These are phyloP conservation scores for Varanus komodoensis DNA, from an alignment of 2,113 vertebrate species.

Conservation along the genomic window DNA sequence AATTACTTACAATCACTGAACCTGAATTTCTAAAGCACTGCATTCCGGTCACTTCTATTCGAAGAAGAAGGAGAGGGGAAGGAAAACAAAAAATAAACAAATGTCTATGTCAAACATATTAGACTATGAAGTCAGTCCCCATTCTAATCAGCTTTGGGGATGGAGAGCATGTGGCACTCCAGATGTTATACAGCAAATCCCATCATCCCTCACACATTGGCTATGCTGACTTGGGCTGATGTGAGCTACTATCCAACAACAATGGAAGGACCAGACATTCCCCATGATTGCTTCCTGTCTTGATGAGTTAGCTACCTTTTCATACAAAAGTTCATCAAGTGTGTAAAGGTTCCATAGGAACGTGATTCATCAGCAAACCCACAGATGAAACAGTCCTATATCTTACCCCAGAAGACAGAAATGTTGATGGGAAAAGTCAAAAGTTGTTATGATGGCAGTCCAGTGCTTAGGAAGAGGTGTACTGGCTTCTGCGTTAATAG, in stretches of 20 bases:
- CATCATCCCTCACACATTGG: no score
- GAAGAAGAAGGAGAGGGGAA: slow-evolving; percentile 30
- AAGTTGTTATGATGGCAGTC: neutral
- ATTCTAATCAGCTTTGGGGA: slow-evolving; percentile 48
- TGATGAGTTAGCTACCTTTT: slow-evolving; percentile 40
- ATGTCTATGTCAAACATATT: slow-evolving; percentile 81
- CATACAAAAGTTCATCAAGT: slow-evolving; percentile 28
- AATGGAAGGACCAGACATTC: no score
- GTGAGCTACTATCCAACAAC: no score
- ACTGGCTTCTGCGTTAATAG: neutral
- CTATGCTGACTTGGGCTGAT: no score
- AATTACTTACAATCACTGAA: slow-evolving; percentile 76
- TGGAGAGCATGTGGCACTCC: no score
- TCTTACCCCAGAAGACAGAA: neutral
- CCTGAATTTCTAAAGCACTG: slow-evolving; percentile 77
- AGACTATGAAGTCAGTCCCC: slow-evolving; percentile 73
- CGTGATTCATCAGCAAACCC: slow-evolving; percentile 19
- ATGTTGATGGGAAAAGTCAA: neutral
- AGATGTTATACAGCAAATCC: no score
- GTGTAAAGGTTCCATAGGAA: slow-evolving; percentile 19
- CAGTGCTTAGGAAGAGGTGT: neutral
- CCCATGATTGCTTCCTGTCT: slow-evolving; percentile 11
- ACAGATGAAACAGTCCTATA: slow-evolving; percentile 9
- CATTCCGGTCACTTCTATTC: slow-evolving; percentile 72
- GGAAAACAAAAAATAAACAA: slow-evolving; percentile 41